These are phyloP conservation scores for Rhyacichthys aspro DNA, from an alignment of 2,797 vertebrate species.

Conservation along the genomic window DNA sequence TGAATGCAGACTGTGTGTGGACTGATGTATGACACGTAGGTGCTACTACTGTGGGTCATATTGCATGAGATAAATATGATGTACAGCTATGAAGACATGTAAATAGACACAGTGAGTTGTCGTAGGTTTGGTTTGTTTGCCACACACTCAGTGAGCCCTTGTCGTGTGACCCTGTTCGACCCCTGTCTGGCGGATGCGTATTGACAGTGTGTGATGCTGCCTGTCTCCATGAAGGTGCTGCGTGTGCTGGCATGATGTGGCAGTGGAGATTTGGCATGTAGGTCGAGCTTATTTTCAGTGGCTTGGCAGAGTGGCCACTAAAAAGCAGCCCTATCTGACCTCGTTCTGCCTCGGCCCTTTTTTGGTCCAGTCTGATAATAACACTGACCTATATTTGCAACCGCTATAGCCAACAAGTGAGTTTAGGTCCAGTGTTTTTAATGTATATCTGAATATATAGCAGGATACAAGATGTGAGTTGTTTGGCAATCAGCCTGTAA, in stretches of 20 bases:
- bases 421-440: constrained; percentile 7
- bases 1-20: too few relatives aligned
- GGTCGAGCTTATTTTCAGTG: constrained; percentile 36
- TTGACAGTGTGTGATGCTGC: constrained; percentile 10
- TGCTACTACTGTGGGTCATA: too few relatives aligned
- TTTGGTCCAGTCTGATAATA: constrained; percentile 31
- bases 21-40: too few relatives aligned
- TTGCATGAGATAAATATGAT: too few relatives aligned
- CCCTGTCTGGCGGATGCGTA: constrained; percentile 5
- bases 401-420: constrained; percentile 16
- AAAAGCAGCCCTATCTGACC: constrained; percentile 55
- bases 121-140: too few relatives aligned
- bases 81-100: too few relatives aligned
- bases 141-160: neutral
- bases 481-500: constrained; percentile 15
- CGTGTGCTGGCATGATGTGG: neutral
- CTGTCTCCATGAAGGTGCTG: constrained; percentile 18
- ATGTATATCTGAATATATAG: too few relatives aligned
- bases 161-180: too few relatives aligned
- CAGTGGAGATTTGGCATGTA: constrained; percentile 47
- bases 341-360: constrained; percentile 42
- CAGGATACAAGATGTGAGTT: neutral
- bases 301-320: constrained; percentile 45
- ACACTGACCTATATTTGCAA: constrained; percentile 59
- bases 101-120: too few relatives aligned